Percentiles rank a stretch among this genome's conserved stretches.
Conservation (phyloP, 2,888 invertebrate species). For the Drosophila atroscutellata region DNA sequence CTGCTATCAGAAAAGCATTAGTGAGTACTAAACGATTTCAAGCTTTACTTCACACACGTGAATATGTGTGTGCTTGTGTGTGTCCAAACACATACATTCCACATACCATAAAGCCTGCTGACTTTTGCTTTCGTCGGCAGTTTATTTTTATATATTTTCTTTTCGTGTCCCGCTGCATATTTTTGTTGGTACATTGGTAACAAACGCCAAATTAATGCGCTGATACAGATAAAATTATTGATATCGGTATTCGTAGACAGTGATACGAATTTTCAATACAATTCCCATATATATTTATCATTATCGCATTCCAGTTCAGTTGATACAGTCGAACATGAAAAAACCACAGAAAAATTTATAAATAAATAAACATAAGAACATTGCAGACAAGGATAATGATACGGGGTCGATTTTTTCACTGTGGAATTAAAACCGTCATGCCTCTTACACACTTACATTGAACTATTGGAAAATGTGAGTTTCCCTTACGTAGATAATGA, state of each 20-base stretch:
- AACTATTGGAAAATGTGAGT: background rate
- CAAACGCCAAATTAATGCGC: constrained; percentile 19
- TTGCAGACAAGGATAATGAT: background rate
- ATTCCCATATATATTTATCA: constrained; percentile 5
- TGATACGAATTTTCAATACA: constrained; percentile 9
- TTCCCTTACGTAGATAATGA: background rate
- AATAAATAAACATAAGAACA: constrained; percentile 1
- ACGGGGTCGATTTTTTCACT: no score
- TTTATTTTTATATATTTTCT: constrained; percentile 16
- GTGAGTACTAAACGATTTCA: constrained; percentile 40
- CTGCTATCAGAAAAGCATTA: constrained; percentile 45
- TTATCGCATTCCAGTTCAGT: constrained; percentile 21
- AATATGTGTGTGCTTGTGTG: background rate
- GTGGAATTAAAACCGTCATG: no score
- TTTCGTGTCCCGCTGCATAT: constrained; percentile 15
- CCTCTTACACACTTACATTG: background rate
- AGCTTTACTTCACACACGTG: background rate
- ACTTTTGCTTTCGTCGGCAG: constrained; percentile 26
- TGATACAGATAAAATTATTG: constrained; percentile 27
- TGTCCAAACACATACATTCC: background rate
- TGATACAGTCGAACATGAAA: constrained; percentile 4
- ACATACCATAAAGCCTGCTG: constrained; percentile 5
- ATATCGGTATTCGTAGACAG: constrained; percentile 30
- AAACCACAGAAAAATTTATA: background rate
- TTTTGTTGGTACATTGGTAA: constrained; percentile 11